A percentile compares a stretch with the other conserved stretches of the same genome.
phyloP scores from a whole-genome alignment of 2,888 invertebrate species.

The Diarsia rubi region DNA sequence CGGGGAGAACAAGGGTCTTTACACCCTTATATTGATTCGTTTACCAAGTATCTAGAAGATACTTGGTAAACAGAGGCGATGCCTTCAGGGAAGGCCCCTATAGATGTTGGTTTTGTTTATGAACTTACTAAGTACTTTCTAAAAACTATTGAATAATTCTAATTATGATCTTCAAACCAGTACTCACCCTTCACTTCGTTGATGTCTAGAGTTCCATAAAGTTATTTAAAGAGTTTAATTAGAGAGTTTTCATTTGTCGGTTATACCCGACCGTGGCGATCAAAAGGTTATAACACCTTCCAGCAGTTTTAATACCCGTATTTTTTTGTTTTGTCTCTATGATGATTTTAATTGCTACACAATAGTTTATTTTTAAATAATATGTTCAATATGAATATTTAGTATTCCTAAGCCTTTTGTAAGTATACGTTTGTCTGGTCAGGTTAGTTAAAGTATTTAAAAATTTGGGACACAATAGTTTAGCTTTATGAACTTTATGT shows the following conservation, averaged over 20 bases:
- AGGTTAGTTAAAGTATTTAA: not conserved
- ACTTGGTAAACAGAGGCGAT: not conserved
- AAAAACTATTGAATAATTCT: not conserved
- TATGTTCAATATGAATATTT: not conserved
- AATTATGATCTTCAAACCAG: slow-evolving; percentile 16
- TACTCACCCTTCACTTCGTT: slow-evolving; percentile 15
- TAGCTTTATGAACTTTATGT: not conserved
- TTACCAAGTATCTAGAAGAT: not conserved
- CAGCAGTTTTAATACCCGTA: not conserved
- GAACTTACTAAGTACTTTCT: not conserved
- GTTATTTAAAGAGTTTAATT: slow-evolving; percentile 20
- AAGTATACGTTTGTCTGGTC: not conserved
- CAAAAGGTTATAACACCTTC: too few species aligned
- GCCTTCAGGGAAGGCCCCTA: not conserved
- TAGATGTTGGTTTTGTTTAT: not conserved
- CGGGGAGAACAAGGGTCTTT: too few species aligned
- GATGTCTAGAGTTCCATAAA: slow-evolving; percentile 33
- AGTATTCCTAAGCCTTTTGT: not conserved
- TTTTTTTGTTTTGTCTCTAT: not conserved
- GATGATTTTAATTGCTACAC: not conserved
- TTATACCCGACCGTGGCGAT: too few species aligned
- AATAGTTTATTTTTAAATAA: not conserved
- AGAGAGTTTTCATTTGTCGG: too few species aligned
- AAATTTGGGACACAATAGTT: not conserved
- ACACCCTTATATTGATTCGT: not conserved